Evolutionary conservation across 1,140 invertebrate genomes (phyloP).

Genomic region (Teleopsis dalmanni): DNA sequence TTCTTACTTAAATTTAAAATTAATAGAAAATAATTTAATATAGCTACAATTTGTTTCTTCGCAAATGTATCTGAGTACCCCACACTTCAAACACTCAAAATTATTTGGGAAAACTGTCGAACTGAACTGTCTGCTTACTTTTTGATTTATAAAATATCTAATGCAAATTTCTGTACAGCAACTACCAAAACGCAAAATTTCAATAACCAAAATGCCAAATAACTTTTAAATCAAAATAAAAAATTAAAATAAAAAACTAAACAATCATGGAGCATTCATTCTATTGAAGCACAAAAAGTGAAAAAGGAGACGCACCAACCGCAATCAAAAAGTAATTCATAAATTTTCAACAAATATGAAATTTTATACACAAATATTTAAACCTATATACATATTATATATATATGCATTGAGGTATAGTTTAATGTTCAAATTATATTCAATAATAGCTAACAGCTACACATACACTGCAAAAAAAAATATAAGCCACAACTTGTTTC

Average conservation of each 20-base stretch:
- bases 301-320: neutral
- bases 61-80: no score
- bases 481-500: neutral
- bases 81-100: no score
- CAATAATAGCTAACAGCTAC: neutral
- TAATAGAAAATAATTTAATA: no score
- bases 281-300: no score
- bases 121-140: constrained; percentile 10
- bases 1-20: no score
- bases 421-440: constrained; percentile 8
- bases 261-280: no score
- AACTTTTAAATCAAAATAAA: no score
- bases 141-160: constrained; percentile 10
- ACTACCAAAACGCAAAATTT: neutral
- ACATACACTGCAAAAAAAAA: neutral
- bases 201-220: neutral
- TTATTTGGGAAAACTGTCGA: constrained; percentile 5
- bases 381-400: no score
- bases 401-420: no score
- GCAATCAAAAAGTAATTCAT: constrained; percentile 9
- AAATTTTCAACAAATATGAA: no score
- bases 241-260: neutral
- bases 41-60: no score
- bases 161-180: constrained; percentile 3
- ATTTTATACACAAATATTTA: no score